phyloP scores from a whole-genome alignment of 2,113 vertebrate species.

The Sebastes fasciatus region DNA sequence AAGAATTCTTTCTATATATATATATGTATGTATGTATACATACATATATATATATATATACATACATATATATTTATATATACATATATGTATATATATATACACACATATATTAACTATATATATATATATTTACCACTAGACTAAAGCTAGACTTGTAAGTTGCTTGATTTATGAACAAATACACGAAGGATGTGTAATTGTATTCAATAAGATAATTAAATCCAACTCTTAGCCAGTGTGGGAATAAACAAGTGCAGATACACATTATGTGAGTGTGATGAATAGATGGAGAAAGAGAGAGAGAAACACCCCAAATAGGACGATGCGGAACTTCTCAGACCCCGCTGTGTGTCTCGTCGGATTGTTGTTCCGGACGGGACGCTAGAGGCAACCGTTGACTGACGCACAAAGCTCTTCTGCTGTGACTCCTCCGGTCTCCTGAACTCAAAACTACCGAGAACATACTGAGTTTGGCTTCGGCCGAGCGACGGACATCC shows the following conservation, averaged over 20 bases:
- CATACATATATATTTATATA: no score
- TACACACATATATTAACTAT: no score
- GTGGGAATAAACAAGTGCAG: not conserved
- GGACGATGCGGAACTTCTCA: conserved; percentile 37
- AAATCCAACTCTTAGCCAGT: not conserved
- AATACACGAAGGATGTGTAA: not conserved
- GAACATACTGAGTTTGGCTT: not conserved
- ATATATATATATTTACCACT: no score
- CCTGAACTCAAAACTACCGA: not conserved
- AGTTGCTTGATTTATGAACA: not conserved
- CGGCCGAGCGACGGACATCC: not conserved
- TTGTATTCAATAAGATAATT: not conserved
- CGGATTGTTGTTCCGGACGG: conserved; percentile 68
- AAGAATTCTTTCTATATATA: no score
- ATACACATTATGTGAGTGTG: no score
- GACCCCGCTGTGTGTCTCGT: not conserved
- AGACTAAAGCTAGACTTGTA: no score
- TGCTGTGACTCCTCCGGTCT: not conserved
- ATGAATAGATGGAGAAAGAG: no score
- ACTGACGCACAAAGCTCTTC: conserved; percentile 71
- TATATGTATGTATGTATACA: no score
- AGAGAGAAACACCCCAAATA: not conserved
- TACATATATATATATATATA: no score
- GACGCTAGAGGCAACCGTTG: conserved; percentile 47
- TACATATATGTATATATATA: no score